These are phyloP conservation scores for Brachionus calyciflorus DNA, from an alignment of 1,140 invertebrate genomes.

Conservation along the genomic window DNA sequence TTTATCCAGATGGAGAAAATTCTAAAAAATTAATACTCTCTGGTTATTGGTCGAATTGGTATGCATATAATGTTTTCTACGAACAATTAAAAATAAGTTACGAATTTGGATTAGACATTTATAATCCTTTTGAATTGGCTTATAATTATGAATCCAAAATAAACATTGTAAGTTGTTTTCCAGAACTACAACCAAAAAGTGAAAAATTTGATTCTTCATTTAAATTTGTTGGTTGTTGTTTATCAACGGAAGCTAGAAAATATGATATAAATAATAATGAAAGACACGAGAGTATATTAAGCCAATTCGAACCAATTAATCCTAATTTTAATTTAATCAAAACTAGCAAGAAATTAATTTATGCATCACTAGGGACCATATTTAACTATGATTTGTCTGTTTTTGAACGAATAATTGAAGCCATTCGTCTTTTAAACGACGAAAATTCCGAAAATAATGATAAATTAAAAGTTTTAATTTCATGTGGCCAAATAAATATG, in stretches of 20 bases:
- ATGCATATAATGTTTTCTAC: not conserved
- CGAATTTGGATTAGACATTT: not conserved
- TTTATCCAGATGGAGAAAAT: not conserved
- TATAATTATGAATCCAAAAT: not conserved
- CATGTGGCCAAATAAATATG: not conserved
- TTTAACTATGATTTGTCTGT: not conserved
- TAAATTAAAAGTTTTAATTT: not conserved
- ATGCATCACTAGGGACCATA: not conserved
- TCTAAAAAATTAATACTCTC: not conserved
- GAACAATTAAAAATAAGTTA: not conserved
- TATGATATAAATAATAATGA: not conserved
- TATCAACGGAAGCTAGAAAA: not conserved
- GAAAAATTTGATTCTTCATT: not conserved
- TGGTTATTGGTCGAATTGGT: not conserved
- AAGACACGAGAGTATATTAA: not conserved
- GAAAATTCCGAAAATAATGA: not conserved
- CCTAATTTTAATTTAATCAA: not conserved
- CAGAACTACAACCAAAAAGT: not conserved
- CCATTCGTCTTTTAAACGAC: not conserved
- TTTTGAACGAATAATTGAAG: not conserved
- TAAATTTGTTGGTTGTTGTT: conserved; percentile 26
- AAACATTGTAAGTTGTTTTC: not conserved
- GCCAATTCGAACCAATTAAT: not conserved
- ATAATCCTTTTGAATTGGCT: not conserved
- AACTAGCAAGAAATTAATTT: not conserved